A percentile compares a stretch with the other conserved stretches of the same genome.
phyloP scores from a whole-genome alignment of 2,113 vertebrate genomes.

The Hyla sarda region DNA sequence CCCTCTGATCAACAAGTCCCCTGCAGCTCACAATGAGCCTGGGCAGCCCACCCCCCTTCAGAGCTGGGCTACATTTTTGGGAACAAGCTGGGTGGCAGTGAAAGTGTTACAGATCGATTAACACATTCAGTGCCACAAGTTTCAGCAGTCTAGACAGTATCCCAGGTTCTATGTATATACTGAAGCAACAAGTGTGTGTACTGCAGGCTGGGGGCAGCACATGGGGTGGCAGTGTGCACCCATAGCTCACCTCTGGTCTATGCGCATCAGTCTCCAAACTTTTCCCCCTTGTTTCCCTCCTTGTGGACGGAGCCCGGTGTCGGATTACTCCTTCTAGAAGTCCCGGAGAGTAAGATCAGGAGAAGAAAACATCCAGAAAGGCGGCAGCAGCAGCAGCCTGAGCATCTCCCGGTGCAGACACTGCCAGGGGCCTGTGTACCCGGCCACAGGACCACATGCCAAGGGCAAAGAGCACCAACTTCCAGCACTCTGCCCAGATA shows the following conservation, averaged over 20 bases:
- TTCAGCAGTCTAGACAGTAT: too few relatives aligned
- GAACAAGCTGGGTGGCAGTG: background rate
- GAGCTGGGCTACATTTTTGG: constrained; percentile 9
- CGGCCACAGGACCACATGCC: constrained; percentile 26
- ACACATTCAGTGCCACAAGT: background rate
- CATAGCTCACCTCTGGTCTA: background rate
- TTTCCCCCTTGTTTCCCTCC: too few relatives aligned
- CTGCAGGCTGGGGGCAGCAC: too few relatives aligned
- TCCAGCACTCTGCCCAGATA: too few relatives aligned
- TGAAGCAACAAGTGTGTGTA: background rate
- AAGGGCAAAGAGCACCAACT: background rate
- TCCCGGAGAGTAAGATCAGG: background rate
- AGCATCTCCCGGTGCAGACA: constrained; percentile 29
- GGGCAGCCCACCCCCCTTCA: background rate
- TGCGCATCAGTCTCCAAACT: background rate
- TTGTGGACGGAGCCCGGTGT: background rate
- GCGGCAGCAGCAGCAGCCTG: background rate
- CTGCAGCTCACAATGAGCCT: background rate
- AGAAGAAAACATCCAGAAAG: constrained; percentile 16
- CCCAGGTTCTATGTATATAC: too few relatives aligned
- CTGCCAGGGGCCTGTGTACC: constrained; percentile 18
- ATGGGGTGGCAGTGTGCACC: too few relatives aligned
- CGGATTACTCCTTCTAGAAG: background rate
- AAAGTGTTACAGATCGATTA: too few relatives aligned
- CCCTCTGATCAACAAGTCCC: background rate